Base-by-base conservation (phyloP, 2,888 invertebrate genomes). In the Ichneumoninae sp. region DNA sequence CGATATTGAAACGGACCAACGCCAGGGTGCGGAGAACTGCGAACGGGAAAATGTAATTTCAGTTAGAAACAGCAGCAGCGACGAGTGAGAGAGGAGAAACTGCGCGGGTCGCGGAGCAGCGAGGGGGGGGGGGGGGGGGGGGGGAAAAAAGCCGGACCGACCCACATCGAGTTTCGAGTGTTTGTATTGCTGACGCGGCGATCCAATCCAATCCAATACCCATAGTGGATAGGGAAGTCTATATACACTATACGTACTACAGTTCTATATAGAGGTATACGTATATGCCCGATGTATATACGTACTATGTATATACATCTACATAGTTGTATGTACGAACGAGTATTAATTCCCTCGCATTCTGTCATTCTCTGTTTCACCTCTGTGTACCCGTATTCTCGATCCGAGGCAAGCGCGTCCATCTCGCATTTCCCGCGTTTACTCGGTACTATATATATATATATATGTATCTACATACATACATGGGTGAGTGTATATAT, bases 181-280 rank as follows among this genome's bases (percentile, higher is more conserved):
- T 93, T 93, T 93, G 93, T 93, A 93, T 93, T 93, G 93, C 93
- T 93, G 93, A 93, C 93, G 93, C 92, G 92, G 93, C 93, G 91
- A 92, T 93, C 93, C 93, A 93, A 92, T 93, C 92, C 93, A 92
- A 92, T 93, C 91, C 91, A 91, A 89, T 91, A 89, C 91, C 89
- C 91, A 88, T 81, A 85, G 85, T 82, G 83, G 83, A 85, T 86
- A 83, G 85, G 73, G 83, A 79, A 82, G 40, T 74, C 36, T 73
- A 40, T 47, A 47, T 57, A 40, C 40, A 63, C 68, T 60, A 19
- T 65, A 30, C 22, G 19, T 80, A 26, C 8, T 30, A 26, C 36
- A 57, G 16, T 16, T 13, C 6, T 66, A 40, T 74, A 71, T 60
- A 66, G 19, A 70, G 22, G 10, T 19, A 16, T 50, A 22, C 30